Evolutionary conservation across 1,140 invertebrate genomes (phyloP).

Genomic region (Drosophila biarmipes): DNA sequence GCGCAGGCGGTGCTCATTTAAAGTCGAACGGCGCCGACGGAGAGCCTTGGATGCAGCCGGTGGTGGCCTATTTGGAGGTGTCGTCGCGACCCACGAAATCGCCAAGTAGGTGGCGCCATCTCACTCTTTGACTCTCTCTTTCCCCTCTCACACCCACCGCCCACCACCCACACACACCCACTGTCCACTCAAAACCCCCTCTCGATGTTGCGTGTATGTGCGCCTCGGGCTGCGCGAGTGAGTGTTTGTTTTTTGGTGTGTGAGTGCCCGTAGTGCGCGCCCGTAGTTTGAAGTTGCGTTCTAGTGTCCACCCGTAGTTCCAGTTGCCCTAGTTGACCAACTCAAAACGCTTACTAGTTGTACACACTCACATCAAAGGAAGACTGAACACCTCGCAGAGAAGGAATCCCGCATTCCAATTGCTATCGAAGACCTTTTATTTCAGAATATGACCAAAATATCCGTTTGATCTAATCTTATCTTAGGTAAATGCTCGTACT

Average conservation of each 20-base stretch:
- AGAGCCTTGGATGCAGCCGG: conserved; percentile 80
- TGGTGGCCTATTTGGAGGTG: conserved; percentile 83
- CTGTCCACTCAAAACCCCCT: conserved; percentile 13
- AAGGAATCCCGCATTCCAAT: background rate
- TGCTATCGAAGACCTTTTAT: background rate
- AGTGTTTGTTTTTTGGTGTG: conserved; percentile 30
- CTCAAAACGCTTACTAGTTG: conserved; percentile 70
- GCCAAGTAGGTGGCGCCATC: conserved; percentile 83
- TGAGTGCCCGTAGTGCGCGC: conserved; percentile 29
- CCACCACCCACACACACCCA: conserved; percentile 13
- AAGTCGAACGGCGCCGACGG: conserved; percentile 59
- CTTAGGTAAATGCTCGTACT: too few species aligned
- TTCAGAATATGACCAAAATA: background rate
- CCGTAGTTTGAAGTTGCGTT: conserved; percentile 72
- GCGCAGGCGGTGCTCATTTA: conserved; percentile 54
- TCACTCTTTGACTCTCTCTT: conserved; percentile 20
- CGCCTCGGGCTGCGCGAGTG: conserved; percentile 19
- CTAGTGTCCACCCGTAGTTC: conserved; percentile 73
- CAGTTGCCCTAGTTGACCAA: conserved; percentile 70
- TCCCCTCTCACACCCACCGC: conserved; percentile 15
- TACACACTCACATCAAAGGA: conserved; percentile 20
- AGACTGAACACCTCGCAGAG: conserved; percentile 14
- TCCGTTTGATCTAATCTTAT: background rate
- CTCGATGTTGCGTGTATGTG: conserved; percentile 40
- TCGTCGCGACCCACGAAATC: conserved; percentile 82